Evolutionary conservation across 2,113 vertebrate species (phyloP).

Genomic region (Cairina moschata): DNA sequence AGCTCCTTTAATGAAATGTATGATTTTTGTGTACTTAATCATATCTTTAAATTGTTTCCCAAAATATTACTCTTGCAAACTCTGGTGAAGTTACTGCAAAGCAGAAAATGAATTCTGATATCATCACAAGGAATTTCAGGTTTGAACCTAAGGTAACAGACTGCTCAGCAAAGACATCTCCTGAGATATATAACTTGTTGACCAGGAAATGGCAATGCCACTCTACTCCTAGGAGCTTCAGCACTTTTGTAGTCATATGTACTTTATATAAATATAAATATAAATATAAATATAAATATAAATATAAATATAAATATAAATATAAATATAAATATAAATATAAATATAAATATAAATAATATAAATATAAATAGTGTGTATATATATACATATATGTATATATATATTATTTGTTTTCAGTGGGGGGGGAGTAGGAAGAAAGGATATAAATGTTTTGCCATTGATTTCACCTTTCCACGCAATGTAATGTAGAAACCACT

Average conservation of each 20-base stretch:
- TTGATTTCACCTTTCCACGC: neutral
- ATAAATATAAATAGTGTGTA: too few relatives aligned
- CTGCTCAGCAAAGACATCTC: fast-evolving
- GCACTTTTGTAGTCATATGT: neutral
- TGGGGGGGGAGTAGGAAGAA: neutral
- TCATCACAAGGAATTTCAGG: neutral
- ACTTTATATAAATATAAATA: too few relatives aligned
- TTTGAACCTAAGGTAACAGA: neutral
- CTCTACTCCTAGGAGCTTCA: neutral
- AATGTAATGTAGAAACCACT: neutral
- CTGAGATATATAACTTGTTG: neutral
- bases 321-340: too few relatives aligned
- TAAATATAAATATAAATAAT: too few relatives aligned
- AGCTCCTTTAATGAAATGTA: neutral
- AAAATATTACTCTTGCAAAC: neutral
- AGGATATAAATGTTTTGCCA: neutral
- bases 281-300: too few relatives aligned
- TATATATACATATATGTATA: too few relatives aligned
- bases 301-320: too few relatives aligned
- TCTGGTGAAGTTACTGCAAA: neutral
- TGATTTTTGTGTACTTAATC: neutral
- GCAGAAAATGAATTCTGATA: neutral
- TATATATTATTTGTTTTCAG: too few relatives aligned
- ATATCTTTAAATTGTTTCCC: neutral
- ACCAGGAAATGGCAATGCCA: neutral